Conservation (phyloP, 2,113 vertebrate genomes). For the Nibea coibor region DNA sequence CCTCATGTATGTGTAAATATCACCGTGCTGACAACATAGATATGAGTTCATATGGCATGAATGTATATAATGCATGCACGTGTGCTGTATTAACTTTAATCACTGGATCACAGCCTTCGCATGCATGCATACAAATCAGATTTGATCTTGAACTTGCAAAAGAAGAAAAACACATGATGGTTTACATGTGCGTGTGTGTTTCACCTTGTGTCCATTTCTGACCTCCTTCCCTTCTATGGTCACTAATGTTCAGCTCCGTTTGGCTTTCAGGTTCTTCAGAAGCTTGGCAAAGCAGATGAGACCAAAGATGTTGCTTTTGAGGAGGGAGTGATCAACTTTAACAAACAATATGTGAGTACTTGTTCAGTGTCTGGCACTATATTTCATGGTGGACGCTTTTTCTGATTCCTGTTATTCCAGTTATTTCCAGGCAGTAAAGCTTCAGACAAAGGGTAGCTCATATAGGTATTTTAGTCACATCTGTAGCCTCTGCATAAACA, state of each 20-base stretch:
- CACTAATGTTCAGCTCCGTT: conserved; percentile 2
- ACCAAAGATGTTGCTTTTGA: conserved; percentile 97
- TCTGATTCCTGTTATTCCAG: too few relatives aligned
- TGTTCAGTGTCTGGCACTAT: neutral
- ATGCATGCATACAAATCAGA: neutral
- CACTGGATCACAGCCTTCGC: neutral
- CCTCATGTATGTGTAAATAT: neutral
- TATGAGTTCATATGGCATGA: neutral
- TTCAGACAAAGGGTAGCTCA: neutral
- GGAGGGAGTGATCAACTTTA: conserved; percentile 97
- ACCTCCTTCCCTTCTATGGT: too few relatives aligned
- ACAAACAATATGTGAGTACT: conserved; percentile 92
- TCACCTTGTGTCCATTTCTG: neutral
- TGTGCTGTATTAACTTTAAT: neutral
- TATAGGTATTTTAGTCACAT: neutral
- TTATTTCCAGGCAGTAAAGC: too few relatives aligned
- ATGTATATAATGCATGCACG: neutral
- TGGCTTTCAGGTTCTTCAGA: conserved; percentile 92
- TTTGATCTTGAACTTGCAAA: neutral
- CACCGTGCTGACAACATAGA: neutral
- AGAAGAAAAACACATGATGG: neutral
- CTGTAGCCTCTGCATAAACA: neutral
- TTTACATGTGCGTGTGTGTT: neutral
- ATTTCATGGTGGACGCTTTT: neutral
- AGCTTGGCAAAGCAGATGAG: conserved; percentile 98